Evolutionary conservation across 2,888 invertebrate genomes (phyloP).

Genomic region (Colostygia pectinataria): DNA sequence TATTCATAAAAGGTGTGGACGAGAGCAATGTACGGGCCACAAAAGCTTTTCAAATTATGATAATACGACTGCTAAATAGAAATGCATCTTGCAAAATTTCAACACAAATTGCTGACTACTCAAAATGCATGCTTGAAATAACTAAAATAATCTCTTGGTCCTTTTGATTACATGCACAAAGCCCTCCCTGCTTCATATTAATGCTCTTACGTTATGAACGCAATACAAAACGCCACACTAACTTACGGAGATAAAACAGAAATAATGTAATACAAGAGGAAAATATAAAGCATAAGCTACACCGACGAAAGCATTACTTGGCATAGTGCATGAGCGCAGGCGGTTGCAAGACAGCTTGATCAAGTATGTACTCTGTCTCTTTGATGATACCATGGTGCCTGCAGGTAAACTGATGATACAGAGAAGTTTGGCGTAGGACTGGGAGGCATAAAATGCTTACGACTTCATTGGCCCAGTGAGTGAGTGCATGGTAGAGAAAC

Average conservation of each 20-base stretch:
- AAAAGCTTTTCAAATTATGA: slow-evolving; percentile 9
- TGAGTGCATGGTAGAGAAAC: too few relatives aligned
- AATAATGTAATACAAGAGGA: slow-evolving; percentile 16
- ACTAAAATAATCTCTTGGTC: slow-evolving; percentile 8
- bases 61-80: slow-evolving; percentile 1
- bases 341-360: not conserved
- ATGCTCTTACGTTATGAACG: slow-evolving; percentile 21
- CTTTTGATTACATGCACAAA: slow-evolving; percentile 18
- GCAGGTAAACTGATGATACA: too few relatives aligned
- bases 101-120: slow-evolving; percentile 17
- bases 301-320: slow-evolving; percentile 1
- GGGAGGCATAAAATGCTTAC: too few relatives aligned
- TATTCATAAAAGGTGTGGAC: slow-evolving; percentile 1
- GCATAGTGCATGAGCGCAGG: not conserved
- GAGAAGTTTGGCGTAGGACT: too few relatives aligned
- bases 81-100: slow-evolving; percentile 12
- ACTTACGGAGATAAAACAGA: slow-evolving; percentile 20
- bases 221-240: slow-evolving; percentile 22
- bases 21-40: not conserved
- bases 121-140: slow-evolving; percentile 13
- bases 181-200: slow-evolving; percentile 18
- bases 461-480: too few relatives aligned
- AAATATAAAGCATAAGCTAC: slow-evolving; percentile 21
- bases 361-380: too few relatives aligned
- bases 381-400: too few relatives aligned